Evolutionary conservation across 2,797 vertebrate species (phyloP).

Genomic region (Nannoperca obscura): DNA sequence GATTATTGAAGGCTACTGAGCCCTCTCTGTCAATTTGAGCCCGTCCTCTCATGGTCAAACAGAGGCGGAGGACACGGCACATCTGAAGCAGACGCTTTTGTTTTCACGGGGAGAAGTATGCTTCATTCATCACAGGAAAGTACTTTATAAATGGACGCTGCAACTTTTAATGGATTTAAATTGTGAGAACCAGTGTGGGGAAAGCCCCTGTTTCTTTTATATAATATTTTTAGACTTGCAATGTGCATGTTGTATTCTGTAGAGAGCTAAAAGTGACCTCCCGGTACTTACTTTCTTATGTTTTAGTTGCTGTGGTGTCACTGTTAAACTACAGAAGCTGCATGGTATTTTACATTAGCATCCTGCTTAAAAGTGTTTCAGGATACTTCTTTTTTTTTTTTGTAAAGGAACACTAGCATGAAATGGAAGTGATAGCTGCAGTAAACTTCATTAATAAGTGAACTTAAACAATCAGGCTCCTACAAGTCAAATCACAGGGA

Average conservation of each 20-base stretch:
- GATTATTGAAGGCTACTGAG: constrained; percentile 79
- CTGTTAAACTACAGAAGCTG: neutral
- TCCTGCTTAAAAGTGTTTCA: neutral
- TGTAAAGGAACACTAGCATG: neutral
- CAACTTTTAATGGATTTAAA: constrained; percentile 45
- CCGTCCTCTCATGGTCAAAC: constrained; percentile 53
- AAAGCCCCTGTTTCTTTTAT: neutral
- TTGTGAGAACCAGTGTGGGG: neutral
- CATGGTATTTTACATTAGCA: neutral
- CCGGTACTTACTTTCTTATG: neutral
- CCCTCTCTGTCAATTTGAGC: constrained; percentile 58
- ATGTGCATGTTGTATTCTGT: neutral
- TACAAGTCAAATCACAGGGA: constrained; percentile 6
- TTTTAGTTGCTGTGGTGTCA: neutral
- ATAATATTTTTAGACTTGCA: neutral
- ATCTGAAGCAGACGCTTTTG: constrained; percentile 7
- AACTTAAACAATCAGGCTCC: constrained; percentile 14
- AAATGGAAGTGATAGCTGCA: constrained; percentile 15
- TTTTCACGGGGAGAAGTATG: neutral
- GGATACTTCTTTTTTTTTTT: neutral
- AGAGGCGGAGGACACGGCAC: constrained; percentile 1
- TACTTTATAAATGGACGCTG: constrained; percentile 12
- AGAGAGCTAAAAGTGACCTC: constrained; percentile 3
- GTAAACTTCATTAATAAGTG: constrained; percentile 33
- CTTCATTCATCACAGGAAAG: constrained; percentile 4